Base-by-base conservation (phyloP, 2,113 vertebrate genomes). In the Nannospalax galili region DNA sequence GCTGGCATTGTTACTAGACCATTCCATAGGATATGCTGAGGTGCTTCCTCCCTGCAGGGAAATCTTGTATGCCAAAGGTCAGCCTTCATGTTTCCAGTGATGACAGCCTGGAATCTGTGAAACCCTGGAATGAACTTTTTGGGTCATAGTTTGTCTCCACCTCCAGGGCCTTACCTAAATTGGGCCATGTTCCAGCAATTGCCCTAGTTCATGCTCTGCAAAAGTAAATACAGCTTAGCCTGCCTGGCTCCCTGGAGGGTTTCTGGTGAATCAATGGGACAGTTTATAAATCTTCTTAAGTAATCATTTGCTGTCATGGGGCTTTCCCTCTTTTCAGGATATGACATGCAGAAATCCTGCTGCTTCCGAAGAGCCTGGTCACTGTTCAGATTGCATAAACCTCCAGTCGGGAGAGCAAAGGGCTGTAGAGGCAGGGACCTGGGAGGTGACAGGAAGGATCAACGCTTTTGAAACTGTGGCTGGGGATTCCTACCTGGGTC, bases 241-340 rank as follows among this genome's bases (percentile, higher is more conserved):
- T 77, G 1, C 42, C 80, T 28, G 86, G 16, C 30, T 89, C 52
- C 64, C 48, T 4, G 62, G 69, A 28, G 30, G 52, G 69, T 5
- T 90, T 87, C 69, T 35, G 60, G 56, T 90, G 93, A 92, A 73
- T 94, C 92, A 70, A 30, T 45, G 88, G 70, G 84, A 64, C 10
- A 4, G 80, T 85, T 85, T 79, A 14, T 70, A 75, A 73, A 75
- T 42, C 88, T 82, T 89, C 65, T 72, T 81, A 88, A 32, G 78
- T 88, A 84, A 86, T 73, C 88, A 0, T 0, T 48, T 15, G 73
- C 92, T 93, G 65, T 81, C 60, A 48, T 7, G 84, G 91, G 95
- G 89, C 5, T 89, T 92, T 56, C 91, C 94, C 88, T 62, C 19
- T n/a, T 87, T 62, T 77, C 94, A 85, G 95, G 96, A 84, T 81